Evolutionary conservation across 2,888 invertebrate species (phyloP).

Genomic region (Microctonus hyperodae): DNA sequence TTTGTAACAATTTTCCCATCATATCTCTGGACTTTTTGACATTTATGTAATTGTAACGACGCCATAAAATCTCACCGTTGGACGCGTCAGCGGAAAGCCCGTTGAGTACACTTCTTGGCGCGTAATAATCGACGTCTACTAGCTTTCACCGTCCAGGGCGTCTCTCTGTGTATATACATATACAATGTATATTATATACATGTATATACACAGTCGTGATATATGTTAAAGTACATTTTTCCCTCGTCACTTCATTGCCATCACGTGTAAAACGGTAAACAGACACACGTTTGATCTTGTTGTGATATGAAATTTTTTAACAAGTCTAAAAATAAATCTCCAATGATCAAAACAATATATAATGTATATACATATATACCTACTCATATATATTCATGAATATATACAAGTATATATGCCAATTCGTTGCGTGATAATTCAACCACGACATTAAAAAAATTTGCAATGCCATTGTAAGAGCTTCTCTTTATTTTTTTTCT

Average conservation of each 20-base stretch:
- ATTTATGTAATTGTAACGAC: constrained; percentile 30
- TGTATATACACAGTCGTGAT: no score
- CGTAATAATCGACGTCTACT: constrained; percentile 28
- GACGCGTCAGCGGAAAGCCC: constrained; percentile 1
- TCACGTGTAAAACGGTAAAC: constrained; percentile 1
- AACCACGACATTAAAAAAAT: background rate
- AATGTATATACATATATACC: no score
- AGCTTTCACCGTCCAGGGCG: constrained; percentile 32
- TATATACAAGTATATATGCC: no score
- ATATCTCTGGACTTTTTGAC: constrained; percentile 15
- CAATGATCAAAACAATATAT: background rate
- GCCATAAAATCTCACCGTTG: constrained; percentile 21
- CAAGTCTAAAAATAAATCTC: background rate
- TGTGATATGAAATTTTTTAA: background rate
- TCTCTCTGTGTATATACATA: constrained; percentile 4
- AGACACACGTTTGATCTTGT: background rate
- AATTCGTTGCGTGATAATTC: background rate
- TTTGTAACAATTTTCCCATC: constrained; percentile 17
- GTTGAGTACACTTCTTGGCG: constrained; percentile 9
- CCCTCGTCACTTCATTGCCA: background rate
- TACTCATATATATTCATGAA: no score
- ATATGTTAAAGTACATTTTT: constrained; percentile 11
- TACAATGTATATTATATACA: no score
- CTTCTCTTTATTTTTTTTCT: background rate
- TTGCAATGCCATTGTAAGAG: background rate